A percentile compares a stretch with the other conserved stretches of the same genome.
phyloP scores from a whole-genome alignment of 2,888 invertebrate genomes.

The Harpalus rubripes region DNA sequence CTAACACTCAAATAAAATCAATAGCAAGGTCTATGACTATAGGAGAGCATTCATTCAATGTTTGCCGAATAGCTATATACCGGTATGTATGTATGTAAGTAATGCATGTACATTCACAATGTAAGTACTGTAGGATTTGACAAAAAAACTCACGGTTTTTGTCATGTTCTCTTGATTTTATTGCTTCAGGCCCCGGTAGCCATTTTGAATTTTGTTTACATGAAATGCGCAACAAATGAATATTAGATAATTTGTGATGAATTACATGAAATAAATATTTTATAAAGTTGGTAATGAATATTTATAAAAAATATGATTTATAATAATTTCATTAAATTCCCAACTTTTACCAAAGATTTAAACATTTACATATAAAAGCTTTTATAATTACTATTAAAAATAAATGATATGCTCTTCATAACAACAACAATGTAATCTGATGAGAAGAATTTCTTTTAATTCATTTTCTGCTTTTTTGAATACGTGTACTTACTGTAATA shows the following conservation, averaged over 20 bases:
- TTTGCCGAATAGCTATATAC: constrained; percentile 4
- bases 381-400: too few species aligned
- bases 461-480: too few species aligned
- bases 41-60: neutral
- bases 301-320: neutral
- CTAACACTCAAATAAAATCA: constrained; percentile 48
- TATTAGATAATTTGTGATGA: neutral
- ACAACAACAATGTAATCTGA: too few species aligned
- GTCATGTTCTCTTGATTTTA: constrained; percentile 53
- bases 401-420: too few species aligned
- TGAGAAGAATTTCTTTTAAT: too few species aligned
- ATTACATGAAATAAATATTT: neutral
- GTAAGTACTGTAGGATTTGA: neutral
- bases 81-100: neutral
- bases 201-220: constrained; percentile 57
- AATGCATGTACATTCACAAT: neutral
- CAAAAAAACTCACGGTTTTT: constrained; percentile 52
- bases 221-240: constrained; percentile 65
- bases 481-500: too few species aligned
- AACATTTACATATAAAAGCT: too few species aligned
- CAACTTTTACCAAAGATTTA: too few species aligned
- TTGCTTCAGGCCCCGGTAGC: constrained; percentile 51
- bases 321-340: too few species aligned
- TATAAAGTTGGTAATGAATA: neutral
- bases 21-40: constrained; percentile 7